Base-by-base conservation (phyloP, 2,797 vertebrate species). In the Phataginus tetradactyla region DNA sequence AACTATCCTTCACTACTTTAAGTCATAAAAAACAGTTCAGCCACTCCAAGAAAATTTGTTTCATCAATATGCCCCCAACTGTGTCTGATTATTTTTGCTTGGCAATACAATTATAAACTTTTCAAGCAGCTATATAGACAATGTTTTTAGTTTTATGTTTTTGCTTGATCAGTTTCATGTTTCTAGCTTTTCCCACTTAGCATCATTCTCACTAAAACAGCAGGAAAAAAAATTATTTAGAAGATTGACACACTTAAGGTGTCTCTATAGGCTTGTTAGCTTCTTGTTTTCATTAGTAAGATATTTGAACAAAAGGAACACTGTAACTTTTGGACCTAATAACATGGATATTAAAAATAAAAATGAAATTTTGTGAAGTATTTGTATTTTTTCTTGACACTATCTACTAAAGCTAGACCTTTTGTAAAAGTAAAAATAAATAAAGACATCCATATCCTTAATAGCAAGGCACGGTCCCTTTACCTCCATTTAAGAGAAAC, bases 341-440 rank as follows among this genome's bases (percentile, higher is more conserved):
- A 86, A 45, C 32, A 63, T 27, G 79, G 27, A 4, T 45, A 83
- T 83, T 59, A 90, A 94, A 86, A 91, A 86, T 64, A 64, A 91
- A 95, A 49, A 4, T 64, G 79, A 51, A 64, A 14, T 45, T 90
- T 87, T 71, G 32, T n/a, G 53, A 94, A 80, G 25, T 34, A 42
- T 83, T 75, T 7, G 32, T 77, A 87, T 61, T 55, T 96, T 79
- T 91, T 78, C 53, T 89, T 72, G 63, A 86, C 3, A 63, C 11
- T 29, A 63, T 96, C 23, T 79, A 17, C 34, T 45, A 78, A 55
- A 72, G 7, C 7, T 68, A 69, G 23, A 55, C 14, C 3, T 49
- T 13, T 51, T 79, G 2, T 66, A 92, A 72, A 66, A 59, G 21
- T 45, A 75, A 72, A 66, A 59, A 18, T 45, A 75, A 95, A 80